Conservation (phyloP, 2,888 invertebrate genomes). For the Biston stratarius region DNA sequence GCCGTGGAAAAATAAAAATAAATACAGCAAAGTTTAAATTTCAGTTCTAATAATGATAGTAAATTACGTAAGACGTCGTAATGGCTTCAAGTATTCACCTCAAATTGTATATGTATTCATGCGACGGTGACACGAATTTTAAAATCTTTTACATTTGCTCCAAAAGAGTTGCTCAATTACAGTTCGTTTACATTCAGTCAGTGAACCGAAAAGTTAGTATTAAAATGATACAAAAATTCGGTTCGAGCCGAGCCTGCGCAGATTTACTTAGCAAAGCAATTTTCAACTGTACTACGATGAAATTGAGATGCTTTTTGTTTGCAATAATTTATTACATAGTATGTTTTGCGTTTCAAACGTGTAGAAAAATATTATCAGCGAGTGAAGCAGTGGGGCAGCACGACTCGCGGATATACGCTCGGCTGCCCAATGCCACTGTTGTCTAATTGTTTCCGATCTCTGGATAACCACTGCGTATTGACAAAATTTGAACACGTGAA, state of each 20-base stretch:
- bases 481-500: conserved; percentile 79
- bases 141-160: conserved; percentile 43
- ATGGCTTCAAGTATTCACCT: conserved; percentile 3
- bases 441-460: conserved; percentile 85
- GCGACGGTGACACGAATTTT: conserved; percentile 19
- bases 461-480: conserved; percentile 78
- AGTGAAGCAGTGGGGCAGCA: conserved; percentile 75
- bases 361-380: conserved; percentile 66
- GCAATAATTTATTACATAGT: conserved; percentile 28
- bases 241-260: conserved; percentile 34
- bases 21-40: too few relatives aligned
- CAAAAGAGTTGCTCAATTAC: conserved; percentile 51
- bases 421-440: conserved; percentile 81
- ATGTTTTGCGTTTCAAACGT: conserved; percentile 50
- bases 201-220: conserved; percentile 53
- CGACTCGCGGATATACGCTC: conserved; percentile 80
- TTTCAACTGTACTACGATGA: conserved; percentile 5
- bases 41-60: too few relatives aligned
- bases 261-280: conserved; percentile 20
- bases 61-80: neutral
- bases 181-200: conserved; percentile 53
- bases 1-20: too few relatives aligned
- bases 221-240: conserved; percentile 55
- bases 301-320: conserved; percentile 45
- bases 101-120: conserved; percentile 11